Percentiles rank a stretch among this genome's conserved stretches.
phyloP scores from a whole-genome alignment of 1,140 invertebrate species.

The Aethina tumida region DNA sequence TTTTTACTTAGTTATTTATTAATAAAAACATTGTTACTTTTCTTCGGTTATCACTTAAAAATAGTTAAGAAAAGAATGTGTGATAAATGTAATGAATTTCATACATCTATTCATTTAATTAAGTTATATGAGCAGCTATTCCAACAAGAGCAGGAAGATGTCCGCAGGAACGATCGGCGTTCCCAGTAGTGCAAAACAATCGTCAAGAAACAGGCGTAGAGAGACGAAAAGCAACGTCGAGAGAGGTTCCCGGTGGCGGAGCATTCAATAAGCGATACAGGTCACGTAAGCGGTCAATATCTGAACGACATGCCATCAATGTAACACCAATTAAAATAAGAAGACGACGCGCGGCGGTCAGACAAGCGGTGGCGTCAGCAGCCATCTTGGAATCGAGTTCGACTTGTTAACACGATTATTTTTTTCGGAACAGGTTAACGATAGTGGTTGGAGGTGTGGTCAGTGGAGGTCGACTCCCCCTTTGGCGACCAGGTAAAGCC shows the following conservation, averaged over 20 bases:
- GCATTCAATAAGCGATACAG: conserved; percentile 27
- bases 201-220: too few relatives aligned
- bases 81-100: too few relatives aligned
- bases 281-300: conserved; percentile 24
- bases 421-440: conserved; percentile 30
- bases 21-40: too few relatives aligned
- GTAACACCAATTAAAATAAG: conserved; percentile 30
- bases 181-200: too few relatives aligned
- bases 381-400: conserved; percentile 31
- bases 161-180: too few relatives aligned
- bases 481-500: conserved; percentile 20
- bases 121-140: too few relatives aligned
- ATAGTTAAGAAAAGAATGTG: too few relatives aligned
- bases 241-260: not conserved
- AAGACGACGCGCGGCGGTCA: conserved; percentile 25
- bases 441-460: conserved; percentile 27
- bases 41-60: too few relatives aligned
- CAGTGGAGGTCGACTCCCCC: conserved; percentile 16
- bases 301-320: conserved; percentile 27
- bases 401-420: conserved; percentile 29
- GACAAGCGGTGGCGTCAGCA: conserved; percentile 26
- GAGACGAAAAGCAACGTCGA: not conserved
- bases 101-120: too few relatives aligned
- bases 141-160: too few relatives aligned
- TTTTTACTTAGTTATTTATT: too few relatives aligned